Evolutionary conservation across 2,113 vertebrate genomes (phyloP).

Genomic region (Daubentonia madagascariensis): DNA sequence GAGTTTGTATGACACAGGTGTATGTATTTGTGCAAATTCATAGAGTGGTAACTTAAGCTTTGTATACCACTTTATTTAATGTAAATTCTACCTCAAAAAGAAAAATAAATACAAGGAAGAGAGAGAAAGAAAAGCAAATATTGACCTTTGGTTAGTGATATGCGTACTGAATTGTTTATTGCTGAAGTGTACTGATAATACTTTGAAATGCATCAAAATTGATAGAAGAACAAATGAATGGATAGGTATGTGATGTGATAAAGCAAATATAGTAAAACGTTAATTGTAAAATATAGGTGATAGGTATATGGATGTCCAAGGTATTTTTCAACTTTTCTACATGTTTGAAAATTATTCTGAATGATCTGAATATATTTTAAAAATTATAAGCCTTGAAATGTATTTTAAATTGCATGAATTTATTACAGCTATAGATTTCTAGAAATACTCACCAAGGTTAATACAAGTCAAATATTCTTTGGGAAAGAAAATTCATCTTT

Average conservation of each 20-base stretch:
- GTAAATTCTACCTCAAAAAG: not conserved
- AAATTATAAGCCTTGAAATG: not conserved
- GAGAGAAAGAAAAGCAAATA: not conserved
- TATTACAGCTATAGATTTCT: not conserved
- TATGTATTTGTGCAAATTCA: not conserved
- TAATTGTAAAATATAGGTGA: not conserved
- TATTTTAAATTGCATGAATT: not conserved
- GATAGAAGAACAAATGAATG: not conserved
- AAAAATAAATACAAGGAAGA: no score
- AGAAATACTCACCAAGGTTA: not conserved
- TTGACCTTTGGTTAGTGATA: not conserved
- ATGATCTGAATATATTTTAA: not conserved
- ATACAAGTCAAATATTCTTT: not conserved
- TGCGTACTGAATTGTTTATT: no score
- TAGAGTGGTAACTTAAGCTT: no score
- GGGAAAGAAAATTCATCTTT: not conserved
- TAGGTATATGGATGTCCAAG: no score
- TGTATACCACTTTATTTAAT: not conserved
- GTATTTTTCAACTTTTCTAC: not conserved
- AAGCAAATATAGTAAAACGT: not conserved
- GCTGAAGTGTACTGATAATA: not conserved
- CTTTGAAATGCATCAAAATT: not conserved
- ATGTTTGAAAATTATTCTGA: not conserved
- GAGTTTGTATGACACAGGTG: not conserved
- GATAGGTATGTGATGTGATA: not conserved